Percentiles rank a stretch among this genome's conserved stretches.
Evolutionary conservation across 2,113 vertebrate genomes (phyloP).

Genomic region (Zonotrichia leucophrys): DNA sequence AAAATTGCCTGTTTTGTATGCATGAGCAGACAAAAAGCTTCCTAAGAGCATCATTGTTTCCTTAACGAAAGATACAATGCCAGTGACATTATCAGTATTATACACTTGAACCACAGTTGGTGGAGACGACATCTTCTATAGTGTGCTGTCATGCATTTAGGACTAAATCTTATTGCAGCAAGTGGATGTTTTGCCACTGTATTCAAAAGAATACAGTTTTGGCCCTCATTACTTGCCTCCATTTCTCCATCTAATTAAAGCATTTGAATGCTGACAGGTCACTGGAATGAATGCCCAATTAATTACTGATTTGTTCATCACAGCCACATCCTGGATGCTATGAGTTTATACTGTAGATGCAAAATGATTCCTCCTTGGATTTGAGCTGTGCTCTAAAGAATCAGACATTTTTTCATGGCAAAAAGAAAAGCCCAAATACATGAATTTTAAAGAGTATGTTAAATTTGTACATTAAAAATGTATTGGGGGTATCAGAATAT

Average conservation of each 20-base stretch:
- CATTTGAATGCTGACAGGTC: slow-evolving; percentile 77
- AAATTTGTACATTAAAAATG: slow-evolving; percentile 24
- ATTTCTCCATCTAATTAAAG: slow-evolving; percentile 76
- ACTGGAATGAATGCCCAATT: slow-evolving; percentile 75
- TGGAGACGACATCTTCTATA: slow-evolving; percentile 49
- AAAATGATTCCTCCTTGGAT: slow-evolving; percentile 55
- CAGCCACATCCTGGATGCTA: slow-evolving; percentile 60
- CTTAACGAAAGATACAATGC: slow-evolving; percentile 51
- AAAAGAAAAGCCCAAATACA: slow-evolving; percentile 27
- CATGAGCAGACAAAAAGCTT: slow-evolving; percentile 13
- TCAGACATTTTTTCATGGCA: slow-evolving; percentile 7
- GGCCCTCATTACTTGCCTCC: slow-evolving; percentile 63
- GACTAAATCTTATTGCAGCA: slow-evolving; percentile 58
- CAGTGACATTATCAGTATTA: slow-evolving; percentile 45
- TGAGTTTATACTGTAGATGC: slow-evolving; percentile 34
- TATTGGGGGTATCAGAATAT: neutral
- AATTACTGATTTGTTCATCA: slow-evolving; percentile 76
- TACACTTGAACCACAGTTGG: slow-evolving; percentile 63
- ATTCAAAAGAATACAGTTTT: slow-evolving; percentile 61
- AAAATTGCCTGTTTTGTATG: slow-evolving; percentile 45
- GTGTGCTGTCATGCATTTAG: slow-evolving; percentile 59
- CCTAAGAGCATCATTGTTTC: slow-evolving; percentile 50
- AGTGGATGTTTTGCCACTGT: slow-evolving; percentile 58
- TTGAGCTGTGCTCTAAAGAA: slow-evolving; percentile 40
- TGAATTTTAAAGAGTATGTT: slow-evolving; percentile 24